Conservation (phyloP, 2,888 invertebrate species). For the Tenthredo amoena region DNA sequence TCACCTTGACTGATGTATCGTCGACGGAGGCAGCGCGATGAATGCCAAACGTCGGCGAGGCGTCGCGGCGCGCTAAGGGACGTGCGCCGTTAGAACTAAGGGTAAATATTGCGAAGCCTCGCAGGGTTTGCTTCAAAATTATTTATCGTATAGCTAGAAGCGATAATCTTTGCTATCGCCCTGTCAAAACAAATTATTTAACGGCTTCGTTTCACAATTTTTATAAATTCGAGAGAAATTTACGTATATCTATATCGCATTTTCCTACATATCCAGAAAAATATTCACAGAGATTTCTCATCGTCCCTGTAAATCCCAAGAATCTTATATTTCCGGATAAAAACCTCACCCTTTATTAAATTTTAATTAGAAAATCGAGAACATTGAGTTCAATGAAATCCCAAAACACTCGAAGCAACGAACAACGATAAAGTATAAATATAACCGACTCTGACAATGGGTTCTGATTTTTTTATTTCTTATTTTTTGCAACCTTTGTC, state of each 20-base stretch:
- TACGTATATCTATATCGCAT: too few relatives aligned
- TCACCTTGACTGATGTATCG: slow-evolving; percentile 50
- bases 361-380: background rate
- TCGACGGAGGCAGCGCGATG: slow-evolving; percentile 50
- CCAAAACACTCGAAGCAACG: background rate
- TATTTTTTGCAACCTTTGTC: background rate
- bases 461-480: background rate
- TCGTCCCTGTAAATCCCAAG: background rate
- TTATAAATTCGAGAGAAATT: background rate
- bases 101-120: slow-evolving; percentile 7
- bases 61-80: slow-evolving; percentile 42
- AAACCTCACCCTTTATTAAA: background rate
- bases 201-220: background rate
- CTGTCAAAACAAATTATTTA: background rate
- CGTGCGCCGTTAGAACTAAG: slow-evolving; percentile 39
- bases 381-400: background rate
- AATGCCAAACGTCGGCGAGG: slow-evolving; percentile 20
- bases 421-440: too few relatives aligned
- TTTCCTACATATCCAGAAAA: background rate
- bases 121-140: slow-evolving; percentile 20
- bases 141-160: slow-evolving; percentile 16
- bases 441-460: background rate
- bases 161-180: slow-evolving; percentile 11
- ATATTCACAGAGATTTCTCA: background rate
- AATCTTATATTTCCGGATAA: too few relatives aligned